Conservation (phyloP, 2,113 vertebrate species). For the Balaenoptera acutorostrata region DNA sequence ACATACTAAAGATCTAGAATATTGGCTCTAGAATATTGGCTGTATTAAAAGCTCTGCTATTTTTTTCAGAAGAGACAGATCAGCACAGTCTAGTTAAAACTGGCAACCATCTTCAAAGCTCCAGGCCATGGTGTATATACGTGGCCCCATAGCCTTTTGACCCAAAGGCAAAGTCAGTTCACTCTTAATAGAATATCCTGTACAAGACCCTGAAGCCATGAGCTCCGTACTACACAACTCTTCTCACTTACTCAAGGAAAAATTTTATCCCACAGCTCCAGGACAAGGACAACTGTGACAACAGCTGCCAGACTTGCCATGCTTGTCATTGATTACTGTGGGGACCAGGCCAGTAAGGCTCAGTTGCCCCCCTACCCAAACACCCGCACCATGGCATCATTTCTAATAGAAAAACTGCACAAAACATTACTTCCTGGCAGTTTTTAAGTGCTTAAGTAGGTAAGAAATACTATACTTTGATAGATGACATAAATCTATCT, state of each 20-base stretch:
- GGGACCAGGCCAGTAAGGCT: neutral
- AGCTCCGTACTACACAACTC: neutral
- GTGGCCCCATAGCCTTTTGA: neutral
- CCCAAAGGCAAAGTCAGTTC: neutral
- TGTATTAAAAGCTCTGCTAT: neutral
- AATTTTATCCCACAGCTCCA: neutral
- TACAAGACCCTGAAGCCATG: neutral
- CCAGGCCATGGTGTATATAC: no score
- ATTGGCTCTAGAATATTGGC: neutral
- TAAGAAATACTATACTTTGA: neutral
- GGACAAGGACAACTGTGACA: neutral
- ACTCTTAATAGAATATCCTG: neutral
- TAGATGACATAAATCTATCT: neutral
- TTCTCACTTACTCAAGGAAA: neutral
- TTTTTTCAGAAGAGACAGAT: neutral
- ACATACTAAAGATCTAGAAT: neutral
- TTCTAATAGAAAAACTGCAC: neutral
- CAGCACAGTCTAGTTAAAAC: neutral
- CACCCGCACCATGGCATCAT: neutral
- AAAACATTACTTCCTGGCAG: neutral
- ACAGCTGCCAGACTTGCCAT: neutral
- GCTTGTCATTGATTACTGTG: neutral
- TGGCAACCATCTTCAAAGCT: neutral
- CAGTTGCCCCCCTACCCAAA: neutral
- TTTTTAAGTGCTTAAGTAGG: neutral